phyloP scores from a whole-genome alignment of 1,140 invertebrate species.

The Tetragonula clypearis region DNA sequence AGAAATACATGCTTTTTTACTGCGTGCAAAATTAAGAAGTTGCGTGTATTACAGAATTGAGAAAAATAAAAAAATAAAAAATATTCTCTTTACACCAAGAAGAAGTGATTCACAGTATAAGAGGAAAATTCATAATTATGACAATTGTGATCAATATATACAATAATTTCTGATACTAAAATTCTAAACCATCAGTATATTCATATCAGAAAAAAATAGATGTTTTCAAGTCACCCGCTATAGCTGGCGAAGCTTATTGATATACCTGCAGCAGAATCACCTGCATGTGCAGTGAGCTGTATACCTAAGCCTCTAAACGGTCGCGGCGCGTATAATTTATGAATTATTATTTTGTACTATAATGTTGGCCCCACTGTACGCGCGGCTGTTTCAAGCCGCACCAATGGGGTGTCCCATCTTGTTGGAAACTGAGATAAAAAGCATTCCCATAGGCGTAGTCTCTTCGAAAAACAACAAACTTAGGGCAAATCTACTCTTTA shows the following conservation, averaged over 20 bases:
- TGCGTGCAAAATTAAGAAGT: not conserved
- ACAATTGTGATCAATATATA: not conserved
- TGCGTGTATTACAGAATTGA: not conserved
- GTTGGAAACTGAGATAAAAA: constrained; percentile 70
- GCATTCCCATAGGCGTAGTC: constrained; percentile 63
- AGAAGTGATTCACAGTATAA: not conserved
- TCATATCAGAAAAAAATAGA: not conserved
- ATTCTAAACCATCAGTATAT: not conserved
- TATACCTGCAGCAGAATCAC: constrained; percentile 37
- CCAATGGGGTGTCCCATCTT: constrained; percentile 60
- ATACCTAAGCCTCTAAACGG: constrained; percentile 70
- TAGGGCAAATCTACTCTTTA: not conserved
- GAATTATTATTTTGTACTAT: constrained; percentile 79
- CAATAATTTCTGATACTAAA: not conserved
- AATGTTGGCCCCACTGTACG: constrained; percentile 67
- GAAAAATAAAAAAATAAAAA: not conserved
- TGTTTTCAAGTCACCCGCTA: constrained; percentile 13
- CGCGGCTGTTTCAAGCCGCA: constrained; percentile 55
- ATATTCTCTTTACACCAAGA: not conserved
- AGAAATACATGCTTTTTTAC: not conserved
- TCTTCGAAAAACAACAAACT: not conserved
- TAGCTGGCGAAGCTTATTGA: constrained; percentile 31
- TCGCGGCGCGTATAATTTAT: constrained; percentile 76
- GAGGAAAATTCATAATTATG: not conserved
- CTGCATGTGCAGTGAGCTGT: constrained; percentile 63